phyloP scores from a whole-genome alignment of 2,113 vertebrate genomes.

The Proterorhinus semilunaris region DNA sequence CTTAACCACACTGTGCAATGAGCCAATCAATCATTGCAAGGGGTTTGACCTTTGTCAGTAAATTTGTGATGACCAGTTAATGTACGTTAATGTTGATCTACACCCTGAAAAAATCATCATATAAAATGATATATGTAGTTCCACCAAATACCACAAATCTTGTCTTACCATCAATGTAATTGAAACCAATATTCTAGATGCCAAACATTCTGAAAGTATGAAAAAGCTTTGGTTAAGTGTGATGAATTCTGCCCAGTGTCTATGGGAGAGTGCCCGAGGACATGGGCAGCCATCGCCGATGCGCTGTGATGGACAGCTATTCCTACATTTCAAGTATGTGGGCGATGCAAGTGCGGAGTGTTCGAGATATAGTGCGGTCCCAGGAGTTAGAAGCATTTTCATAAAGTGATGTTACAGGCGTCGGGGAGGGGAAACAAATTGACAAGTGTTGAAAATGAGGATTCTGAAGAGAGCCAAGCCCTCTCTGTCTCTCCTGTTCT shows the following conservation, averaged over 20 bases:
- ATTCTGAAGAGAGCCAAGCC: conserved; percentile 4
- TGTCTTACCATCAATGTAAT: no score
- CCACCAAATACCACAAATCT: no score
- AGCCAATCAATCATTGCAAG: no score
- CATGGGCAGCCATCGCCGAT: conserved; percentile 31
- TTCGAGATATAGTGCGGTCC: conserved; percentile 19
- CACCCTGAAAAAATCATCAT: no score
- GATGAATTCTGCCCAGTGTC: conserved; percentile 6
- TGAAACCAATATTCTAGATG: neutral
- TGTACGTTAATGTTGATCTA: no score
- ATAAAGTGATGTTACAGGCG: conserved; percentile 40
- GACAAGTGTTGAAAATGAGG: conserved; percentile 23
- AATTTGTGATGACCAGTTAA: no score
- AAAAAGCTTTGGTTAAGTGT: no score
- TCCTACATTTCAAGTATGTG: conserved; percentile 49
- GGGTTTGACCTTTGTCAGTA: no score
- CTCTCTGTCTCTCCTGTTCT: conserved; percentile 21
- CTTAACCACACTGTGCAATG: no score
- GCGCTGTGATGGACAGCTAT: conserved; percentile 47
- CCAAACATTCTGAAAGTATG: neutral
- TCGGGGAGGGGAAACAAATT: conserved; percentile 34
- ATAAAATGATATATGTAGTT: no score
- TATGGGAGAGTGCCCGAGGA: conserved; percentile 33
- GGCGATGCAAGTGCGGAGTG: conserved; percentile 24
- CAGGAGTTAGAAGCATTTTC: conserved; percentile 35